A percentile compares a stretch with the other conserved stretches of the same genome.
Conservation (phyloP, 2,888 invertebrate genomes). For the Spicauda simplicius region DNA sequence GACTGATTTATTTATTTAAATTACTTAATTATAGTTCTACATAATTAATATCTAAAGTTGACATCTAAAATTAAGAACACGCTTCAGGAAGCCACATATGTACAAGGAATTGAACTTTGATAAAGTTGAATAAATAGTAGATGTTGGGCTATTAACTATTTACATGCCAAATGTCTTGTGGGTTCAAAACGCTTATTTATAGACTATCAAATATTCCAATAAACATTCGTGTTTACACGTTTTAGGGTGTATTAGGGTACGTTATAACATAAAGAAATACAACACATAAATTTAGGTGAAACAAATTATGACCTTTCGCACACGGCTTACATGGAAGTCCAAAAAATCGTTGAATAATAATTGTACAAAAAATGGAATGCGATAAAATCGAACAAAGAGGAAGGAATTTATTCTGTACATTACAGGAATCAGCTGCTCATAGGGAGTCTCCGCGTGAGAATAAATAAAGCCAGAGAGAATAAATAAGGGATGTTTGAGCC, state of each 20-base stretch:
- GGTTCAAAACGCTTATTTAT: background rate
- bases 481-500: slow-evolving; percentile 57
- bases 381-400: slow-evolving; percentile 36
- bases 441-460: slow-evolving; percentile 57
- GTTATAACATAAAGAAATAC: too few relatives aligned
- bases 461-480: slow-evolving; percentile 49
- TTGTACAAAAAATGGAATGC: slow-evolving; percentile 3
- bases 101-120: background rate
- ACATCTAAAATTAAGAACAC: background rate
- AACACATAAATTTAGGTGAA: background rate
- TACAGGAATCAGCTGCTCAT: slow-evolving; percentile 73
- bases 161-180: background rate
- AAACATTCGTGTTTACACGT: background rate
- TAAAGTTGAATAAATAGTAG: background rate
- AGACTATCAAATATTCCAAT: background rate
- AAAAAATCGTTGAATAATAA: slow-evolving; percentile 2
- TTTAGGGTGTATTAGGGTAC: background rate
- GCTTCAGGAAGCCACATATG: background rate
- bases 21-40: too few relatives aligned
- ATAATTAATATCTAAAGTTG: too few relatives aligned
- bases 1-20: too few relatives aligned
- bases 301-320: background rate
- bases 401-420: slow-evolving; percentile 43
- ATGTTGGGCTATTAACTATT: background rate
- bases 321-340: background rate